Evolutionary conservation across 2,113 vertebrate genomes (phyloP).

Genomic region (Charadrius vociferus): DNA sequence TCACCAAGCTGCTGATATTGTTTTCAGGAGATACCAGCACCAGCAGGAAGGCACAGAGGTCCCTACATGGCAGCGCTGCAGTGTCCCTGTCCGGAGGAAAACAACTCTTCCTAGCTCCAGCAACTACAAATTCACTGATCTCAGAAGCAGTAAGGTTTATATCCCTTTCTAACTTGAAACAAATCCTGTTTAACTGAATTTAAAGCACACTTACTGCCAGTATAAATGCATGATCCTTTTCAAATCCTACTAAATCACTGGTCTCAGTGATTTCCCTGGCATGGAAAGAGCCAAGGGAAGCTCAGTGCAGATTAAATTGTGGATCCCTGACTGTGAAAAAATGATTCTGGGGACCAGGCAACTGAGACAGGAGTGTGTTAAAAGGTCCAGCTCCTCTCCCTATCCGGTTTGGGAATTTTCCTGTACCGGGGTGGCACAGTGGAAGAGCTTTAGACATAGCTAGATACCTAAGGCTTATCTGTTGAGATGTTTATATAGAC

Average conservation of each 20-base stretch:
- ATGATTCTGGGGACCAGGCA: neutral
- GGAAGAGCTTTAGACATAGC: neutral
- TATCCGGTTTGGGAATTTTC: neutral
- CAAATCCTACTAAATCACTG: constrained; percentile 41
- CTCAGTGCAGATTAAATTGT: neutral
- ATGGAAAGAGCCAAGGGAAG: neutral
- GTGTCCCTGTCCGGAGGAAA: neutral
- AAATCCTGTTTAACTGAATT: constrained; percentile 42
- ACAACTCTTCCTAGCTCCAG: neutral
- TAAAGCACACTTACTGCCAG: constrained; percentile 3
- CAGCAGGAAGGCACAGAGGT: neutral
- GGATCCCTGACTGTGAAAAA: neutral
- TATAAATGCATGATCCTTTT: constrained; percentile 18
- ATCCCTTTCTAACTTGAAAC: constrained; percentile 8
- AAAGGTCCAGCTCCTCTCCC: neutral
- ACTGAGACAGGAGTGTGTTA: neutral
- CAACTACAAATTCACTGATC: neutral
- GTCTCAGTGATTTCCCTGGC: neutral
- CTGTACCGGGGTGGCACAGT: neutral
- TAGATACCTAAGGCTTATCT: neutral
- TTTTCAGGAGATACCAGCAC: neutral
- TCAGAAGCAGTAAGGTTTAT: neutral
- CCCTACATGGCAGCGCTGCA: rapidly evolving
- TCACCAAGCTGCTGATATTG: neutral
- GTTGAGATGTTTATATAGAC: neutral